Base-by-base conservation (phyloP, 1,140 invertebrate species). In the Nebria ingens region DNA sequence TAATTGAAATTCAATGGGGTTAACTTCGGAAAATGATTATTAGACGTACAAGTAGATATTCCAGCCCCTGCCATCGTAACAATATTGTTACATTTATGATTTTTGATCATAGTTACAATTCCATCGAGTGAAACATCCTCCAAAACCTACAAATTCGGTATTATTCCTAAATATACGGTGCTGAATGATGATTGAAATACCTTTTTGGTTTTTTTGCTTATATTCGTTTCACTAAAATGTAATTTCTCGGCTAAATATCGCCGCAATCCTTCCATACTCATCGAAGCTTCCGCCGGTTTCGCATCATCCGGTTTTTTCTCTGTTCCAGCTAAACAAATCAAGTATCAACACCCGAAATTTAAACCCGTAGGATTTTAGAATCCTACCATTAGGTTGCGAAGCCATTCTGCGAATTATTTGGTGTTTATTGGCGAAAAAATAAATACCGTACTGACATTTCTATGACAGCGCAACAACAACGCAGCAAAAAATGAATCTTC, bases 1-100 rank as follows among this genome's bases (percentile, higher is more conserved):
- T n/a, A n/a, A n/a, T n/a, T n/a, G n/a, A n/a, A n/a, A n/a, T n/a
- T n/a, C n/a, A n/a, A n/a, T n/a, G n/a, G n/a, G n/a, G n/a, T n/a
- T n/a, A n/a, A n/a, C n/a, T n/a, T n/a, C n/a, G n/a, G n/a, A n/a
- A n/a, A n/a, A n/a, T n/a, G n/a, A n/a, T 29, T 29, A 29, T 6
- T 29, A 29, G 13, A 82, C 80, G 83, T 79, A 93, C 91, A 89
- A 29, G 93, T 96, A 17, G 93, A 96, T 64, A 97, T 95, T 53
- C 94, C 94, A 62, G 93, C 93, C 54, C 93, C 93, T 58, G 91
- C 87, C 83, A 97, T 85, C 15, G 89, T 92, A 54, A 97, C 86
- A 52, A 97, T 85, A 63, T 93, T 93, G 70, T 84, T 86, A 64
- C 87, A 89, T 59, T 84, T 81, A 15, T 79, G 79, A 61, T 78